These are phyloP conservation scores for Lacanobia wlatinum DNA, from an alignment of 2,888 invertebrate genomes.

Conservation along the genomic window DNA sequence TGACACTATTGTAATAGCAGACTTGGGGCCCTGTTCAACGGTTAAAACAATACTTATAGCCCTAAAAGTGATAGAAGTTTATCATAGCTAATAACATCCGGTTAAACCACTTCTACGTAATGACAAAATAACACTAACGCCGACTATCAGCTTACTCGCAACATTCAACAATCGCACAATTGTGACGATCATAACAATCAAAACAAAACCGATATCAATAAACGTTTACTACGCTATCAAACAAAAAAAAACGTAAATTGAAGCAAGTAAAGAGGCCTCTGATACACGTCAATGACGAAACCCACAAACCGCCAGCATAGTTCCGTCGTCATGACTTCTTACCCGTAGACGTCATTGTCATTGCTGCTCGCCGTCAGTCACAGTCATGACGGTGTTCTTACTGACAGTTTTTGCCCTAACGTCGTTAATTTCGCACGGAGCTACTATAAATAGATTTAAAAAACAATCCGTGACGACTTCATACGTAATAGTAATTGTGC, in stretches of 20 bases:
- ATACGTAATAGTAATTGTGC: slow-evolving; percentile 16
- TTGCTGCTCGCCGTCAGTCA: background rate
- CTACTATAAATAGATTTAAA: slow-evolving; percentile 32
- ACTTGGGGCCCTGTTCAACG: too few species aligned
- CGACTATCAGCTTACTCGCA: background rate
- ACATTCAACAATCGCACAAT: background rate
- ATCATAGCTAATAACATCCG: background rate
- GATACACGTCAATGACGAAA: slow-evolving; percentile 1
- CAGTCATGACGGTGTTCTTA: slow-evolving; percentile 3
- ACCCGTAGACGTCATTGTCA: slow-evolving; percentile 17
- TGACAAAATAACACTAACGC: too few species aligned
- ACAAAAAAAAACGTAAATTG: background rate
- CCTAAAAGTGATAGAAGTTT: background rate
- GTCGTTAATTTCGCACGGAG: slow-evolving; percentile 26
- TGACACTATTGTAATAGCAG: too few species aligned
- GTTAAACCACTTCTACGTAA: background rate
- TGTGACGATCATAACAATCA: background rate
- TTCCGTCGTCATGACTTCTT: slow-evolving; percentile 3
- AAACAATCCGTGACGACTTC: slow-evolving; percentile 19
- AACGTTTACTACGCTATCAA: background rate
- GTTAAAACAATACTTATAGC: background rate
- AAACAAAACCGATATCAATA: background rate
- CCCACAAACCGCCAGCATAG: background rate
- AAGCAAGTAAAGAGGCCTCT: background rate
- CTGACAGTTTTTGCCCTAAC: slow-evolving; percentile 15